A percentile compares a stretch with the other conserved stretches of the same genome.
Evolutionary conservation across 2,113 vertebrate species (phyloP).

Genomic region (Chelonoidis abingdonii): DNA sequence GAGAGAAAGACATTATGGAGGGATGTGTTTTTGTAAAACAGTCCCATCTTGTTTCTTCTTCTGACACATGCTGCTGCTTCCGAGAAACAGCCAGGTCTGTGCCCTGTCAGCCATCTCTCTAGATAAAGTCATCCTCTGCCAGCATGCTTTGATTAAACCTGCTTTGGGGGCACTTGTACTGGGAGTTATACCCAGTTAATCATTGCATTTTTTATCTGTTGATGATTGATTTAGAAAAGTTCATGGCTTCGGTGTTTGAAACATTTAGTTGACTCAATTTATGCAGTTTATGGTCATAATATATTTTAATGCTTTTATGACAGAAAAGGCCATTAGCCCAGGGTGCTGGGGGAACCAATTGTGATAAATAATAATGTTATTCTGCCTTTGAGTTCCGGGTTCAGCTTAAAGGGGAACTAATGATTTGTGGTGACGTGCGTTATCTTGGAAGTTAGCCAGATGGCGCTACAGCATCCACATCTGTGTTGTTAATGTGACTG

Average conservation of each 20-base stretch:
- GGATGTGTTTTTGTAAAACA: not conserved
- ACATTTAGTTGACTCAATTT: constrained; percentile 63
- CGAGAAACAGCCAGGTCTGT: not conserved
- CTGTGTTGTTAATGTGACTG: not conserved
- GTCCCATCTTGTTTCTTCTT: not conserved
- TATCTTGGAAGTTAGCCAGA: not conserved
- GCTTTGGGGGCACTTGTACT: not conserved
- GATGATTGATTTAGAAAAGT: constrained; percentile 40
- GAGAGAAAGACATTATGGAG: not conserved
- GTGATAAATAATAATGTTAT: constrained; percentile 5
- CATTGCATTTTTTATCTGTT: constrained; percentile 51
- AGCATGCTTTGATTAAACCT: not conserved
- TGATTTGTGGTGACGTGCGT: not conserved
- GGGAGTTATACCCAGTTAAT: constrained; percentile 51
- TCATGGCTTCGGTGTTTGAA: constrained; percentile 44
- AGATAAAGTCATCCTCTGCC: not conserved
- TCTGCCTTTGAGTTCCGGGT: constrained; percentile 9
- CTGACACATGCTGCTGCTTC: not conserved
- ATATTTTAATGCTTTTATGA: constrained; percentile 77
- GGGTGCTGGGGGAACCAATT: constrained; percentile 20
- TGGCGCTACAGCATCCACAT: not conserved
- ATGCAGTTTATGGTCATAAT: constrained; percentile 72
- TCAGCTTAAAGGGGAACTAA: not conserved
- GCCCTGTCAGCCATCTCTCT: not conserved
- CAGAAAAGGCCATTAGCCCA: constrained; percentile 37